Percentiles rank a stretch among this genome's conserved stretches.
phyloP scores from a whole-genome alignment of 35 echinoderm and acorn worm genomes.

The Stichopus chloronotus region DNA sequence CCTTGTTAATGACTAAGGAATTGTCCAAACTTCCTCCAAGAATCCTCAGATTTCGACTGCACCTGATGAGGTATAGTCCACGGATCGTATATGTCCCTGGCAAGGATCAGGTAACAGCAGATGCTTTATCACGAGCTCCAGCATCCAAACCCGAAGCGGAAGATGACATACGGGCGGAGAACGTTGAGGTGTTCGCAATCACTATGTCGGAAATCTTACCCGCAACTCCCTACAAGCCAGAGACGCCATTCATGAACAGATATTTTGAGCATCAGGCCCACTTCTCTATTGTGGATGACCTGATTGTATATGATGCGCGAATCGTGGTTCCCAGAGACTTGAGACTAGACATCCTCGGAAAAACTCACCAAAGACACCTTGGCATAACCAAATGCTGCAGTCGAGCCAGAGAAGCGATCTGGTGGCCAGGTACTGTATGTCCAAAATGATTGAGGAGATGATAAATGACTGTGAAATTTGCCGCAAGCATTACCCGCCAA shows the following conservation, averaged over 20 bases:
- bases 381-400: slow-evolving; percentile 59
- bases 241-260: too few species aligned
- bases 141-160: neutral
- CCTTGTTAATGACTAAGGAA: slow-evolving; percentile 52
- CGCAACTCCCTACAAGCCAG: too few species aligned
- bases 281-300: too few species aligned
- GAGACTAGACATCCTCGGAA: slow-evolving; percentile 34
- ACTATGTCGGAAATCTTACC: too few species aligned
- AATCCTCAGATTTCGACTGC: slow-evolving; percentile 52
- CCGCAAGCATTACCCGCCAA: neutral
- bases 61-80: slow-evolving; percentile 59
- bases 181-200: too few species aligned
- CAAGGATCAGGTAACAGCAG: too few species aligned
- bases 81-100: too few species aligned
- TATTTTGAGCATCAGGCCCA: too few species aligned
- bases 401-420: slow-evolving; percentile 11
- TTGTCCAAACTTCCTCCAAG: slow-evolving; percentile 61
- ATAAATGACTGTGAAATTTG: slow-evolving; percentile 16
- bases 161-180: too few species aligned
- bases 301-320: too few species aligned
- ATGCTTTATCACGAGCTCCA: slow-evolving; percentile 54
- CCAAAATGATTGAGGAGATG: slow-evolving; percentile 33
- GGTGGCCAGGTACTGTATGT: slow-evolving; percentile 56
- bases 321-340: slow-evolving; percentile 7
- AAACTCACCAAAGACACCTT: slow-evolving; percentile 48